Percentiles rank a stretch among this genome's conserved stretches.
Conservation (phyloP, 2,113 vertebrate species). For the Xyrauchen texanus region DNA sequence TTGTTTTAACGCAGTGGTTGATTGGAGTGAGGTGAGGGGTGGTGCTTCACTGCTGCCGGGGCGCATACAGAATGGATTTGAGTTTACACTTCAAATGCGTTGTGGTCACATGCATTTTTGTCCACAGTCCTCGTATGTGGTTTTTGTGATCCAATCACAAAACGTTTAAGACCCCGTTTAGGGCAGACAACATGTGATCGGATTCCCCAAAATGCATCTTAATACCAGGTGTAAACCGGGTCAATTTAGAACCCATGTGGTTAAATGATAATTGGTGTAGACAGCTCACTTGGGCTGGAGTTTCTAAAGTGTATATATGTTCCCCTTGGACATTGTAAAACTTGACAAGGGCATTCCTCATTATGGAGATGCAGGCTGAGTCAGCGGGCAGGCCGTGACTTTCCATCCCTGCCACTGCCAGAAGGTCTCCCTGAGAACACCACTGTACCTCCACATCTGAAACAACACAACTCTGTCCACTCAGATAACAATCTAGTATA, state of each 20-base stretch:
- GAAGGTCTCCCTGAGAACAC: slow-evolving; percentile 95
- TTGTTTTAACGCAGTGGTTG: too few relatives aligned
- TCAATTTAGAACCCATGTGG: neutral
- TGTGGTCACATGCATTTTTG: too few relatives aligned
- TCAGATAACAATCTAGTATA: neutral
- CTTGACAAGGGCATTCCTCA: slow-evolving; percentile 90
- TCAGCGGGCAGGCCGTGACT: slow-evolving; percentile 82
- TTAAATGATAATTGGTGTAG: neutral
- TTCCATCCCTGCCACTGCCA: slow-evolving; percentile 96
- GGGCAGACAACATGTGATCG: too few relatives aligned
- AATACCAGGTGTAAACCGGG: too few relatives aligned
- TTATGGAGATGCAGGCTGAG: slow-evolving; percentile 77
- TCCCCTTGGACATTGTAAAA: slow-evolving; percentile 97
- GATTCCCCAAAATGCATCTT: too few relatives aligned
- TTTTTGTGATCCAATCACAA: too few relatives aligned
- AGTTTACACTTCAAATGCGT: too few relatives aligned
- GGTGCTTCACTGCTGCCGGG: too few relatives aligned
- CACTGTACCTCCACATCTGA: slow-evolving; percentile 96
- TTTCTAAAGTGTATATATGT: slow-evolving; percentile 97
- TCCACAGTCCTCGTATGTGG: too few relatives aligned
- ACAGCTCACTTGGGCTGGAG: slow-evolving; percentile 86
- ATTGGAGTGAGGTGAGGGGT: too few relatives aligned
- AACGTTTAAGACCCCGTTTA: too few relatives aligned
- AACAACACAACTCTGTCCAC: slow-evolving; percentile 51
- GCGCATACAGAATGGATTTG: too few relatives aligned